Conservation (phyloP, 2,888 invertebrate genomes). For the Lacanobia oleracea region DNA sequence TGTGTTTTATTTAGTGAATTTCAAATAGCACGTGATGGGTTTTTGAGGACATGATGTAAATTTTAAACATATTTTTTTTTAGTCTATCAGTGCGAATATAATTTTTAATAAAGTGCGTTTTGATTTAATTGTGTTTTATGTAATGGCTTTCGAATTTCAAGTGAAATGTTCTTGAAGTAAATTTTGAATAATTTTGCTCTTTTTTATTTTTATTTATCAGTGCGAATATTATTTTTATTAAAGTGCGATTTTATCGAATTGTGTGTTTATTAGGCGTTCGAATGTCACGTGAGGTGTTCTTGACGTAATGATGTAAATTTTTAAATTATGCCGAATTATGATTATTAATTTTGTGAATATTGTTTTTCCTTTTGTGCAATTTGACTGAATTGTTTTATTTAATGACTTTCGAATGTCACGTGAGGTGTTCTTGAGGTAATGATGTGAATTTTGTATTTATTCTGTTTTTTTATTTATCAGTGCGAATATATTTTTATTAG, state of each 20-base stretch:
- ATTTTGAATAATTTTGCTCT: no score
- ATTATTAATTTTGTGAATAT: no score
- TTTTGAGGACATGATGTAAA: no score
- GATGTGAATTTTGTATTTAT: neutral
- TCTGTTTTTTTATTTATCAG: no score
- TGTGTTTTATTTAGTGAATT: no score
- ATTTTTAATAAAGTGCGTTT: slow-evolving; percentile 58
- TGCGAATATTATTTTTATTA: no score
- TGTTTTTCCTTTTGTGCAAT: slow-evolving; percentile 54
- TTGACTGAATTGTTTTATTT: slow-evolving; percentile 58
- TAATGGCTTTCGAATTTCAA: neutral
- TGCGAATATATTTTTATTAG: neutral
- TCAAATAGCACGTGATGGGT: no score
- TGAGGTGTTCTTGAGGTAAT: neutral
- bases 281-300: neutral
- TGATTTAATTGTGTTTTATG: slow-evolving; percentile 55
- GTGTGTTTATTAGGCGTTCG: neutral
- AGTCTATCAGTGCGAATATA: no score
- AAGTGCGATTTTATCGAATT: slow-evolving; percentile 67
- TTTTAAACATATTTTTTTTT: no score
- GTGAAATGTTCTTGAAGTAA: neutral
- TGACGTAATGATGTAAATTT: neutral
- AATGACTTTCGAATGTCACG: neutral
- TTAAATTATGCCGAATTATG: no score
- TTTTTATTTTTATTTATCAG: no score